Base-by-base conservation (phyloP, 2,797 vertebrate genomes). In the Denticeps clupeoides region DNA sequence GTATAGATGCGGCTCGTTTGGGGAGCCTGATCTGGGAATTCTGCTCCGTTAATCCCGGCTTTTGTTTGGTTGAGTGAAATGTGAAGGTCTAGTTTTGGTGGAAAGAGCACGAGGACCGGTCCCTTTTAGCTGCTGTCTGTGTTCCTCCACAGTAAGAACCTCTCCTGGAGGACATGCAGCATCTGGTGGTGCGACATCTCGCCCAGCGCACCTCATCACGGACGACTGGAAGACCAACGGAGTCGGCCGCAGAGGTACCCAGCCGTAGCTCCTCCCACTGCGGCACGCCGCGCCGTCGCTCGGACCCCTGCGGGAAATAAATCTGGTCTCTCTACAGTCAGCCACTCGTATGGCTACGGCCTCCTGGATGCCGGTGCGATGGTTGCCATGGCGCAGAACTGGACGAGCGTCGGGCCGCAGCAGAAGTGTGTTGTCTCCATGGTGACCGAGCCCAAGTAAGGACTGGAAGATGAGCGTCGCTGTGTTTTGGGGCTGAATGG, bases 121-220 rank as follows among this genome's bases (percentile, higher is more conserved):
- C n/a, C n/a, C n/a, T n/a, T n/a, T n/a, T n/a, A n/a, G n/a, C n/a
- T n/a, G n/a, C n/a, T n/a, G n/a, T n/a, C n/a, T n/a, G n/a, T n/a
- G n/a, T n/a, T n/a, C n/a, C n/a, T 43, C 42, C 59, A 24, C 60
- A 99, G 95, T 79, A 90, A 88, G 76, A 96, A 96, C 70, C 82
- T 99, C 67, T 95, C 94, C 0, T 99, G 95, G 95, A 85, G 95
- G 95, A 98, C 71, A 99, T 99, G 95, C 95, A 99, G 73, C 94
- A 99, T 74, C 82, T 99, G 57, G 95, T 99, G 12, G 95, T 99
- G 2, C 83, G 73, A 97, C 92, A 0, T 97, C 95, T 0, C 89
- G 87, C 65, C 93, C 95, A 0, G 84, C 83, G 23, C 87, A 94
- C 74, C 89, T 99, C 60, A 83, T 86, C 0, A 86, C 95, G 29